A percentile compares a stretch with the other conserved stretches of the same genome.
Conservation (phyloP, 2,113 vertebrate species). For the Ictalurus furcatus region DNA sequence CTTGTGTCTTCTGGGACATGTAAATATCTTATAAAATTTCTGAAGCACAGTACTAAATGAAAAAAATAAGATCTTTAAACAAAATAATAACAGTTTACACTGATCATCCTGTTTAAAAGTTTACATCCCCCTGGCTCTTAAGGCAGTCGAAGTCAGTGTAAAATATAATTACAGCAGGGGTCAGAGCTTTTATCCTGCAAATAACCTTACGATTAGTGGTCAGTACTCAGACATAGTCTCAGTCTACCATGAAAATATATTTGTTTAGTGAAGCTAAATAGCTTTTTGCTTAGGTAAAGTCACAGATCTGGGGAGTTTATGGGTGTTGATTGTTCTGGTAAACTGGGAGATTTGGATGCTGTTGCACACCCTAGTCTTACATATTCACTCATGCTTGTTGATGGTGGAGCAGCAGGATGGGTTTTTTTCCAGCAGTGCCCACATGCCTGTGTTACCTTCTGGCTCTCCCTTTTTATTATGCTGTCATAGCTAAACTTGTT, state of each 20-base stretch:
- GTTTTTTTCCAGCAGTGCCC: neutral
- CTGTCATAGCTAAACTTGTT: neutral
- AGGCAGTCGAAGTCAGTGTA: no score
- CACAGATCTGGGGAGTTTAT: neutral
- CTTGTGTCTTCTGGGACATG: no score
- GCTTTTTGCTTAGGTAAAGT: neutral
- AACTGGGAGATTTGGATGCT: neutral
- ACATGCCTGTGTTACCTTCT: slow-evolving; percentile 1
- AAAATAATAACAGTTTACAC: no score
- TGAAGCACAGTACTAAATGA: no score
- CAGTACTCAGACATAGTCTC: neutral
- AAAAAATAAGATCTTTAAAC: no score
- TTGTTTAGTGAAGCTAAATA: neutral
- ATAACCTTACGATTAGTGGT: neutral
- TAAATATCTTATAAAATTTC: no score
- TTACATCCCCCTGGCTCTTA: no score
- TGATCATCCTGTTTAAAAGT: no score
- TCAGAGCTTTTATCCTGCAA: neutral
- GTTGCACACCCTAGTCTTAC: neutral
- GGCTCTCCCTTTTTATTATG: neutral
- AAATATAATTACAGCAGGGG: neutral
- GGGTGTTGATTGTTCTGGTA: neutral
- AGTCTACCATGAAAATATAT: neutral
- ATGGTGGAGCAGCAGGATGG: neutral
- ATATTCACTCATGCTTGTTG: neutral